phyloP scores from a whole-genome alignment of 2,797 vertebrate species.

The Sciurus carolinensis region DNA sequence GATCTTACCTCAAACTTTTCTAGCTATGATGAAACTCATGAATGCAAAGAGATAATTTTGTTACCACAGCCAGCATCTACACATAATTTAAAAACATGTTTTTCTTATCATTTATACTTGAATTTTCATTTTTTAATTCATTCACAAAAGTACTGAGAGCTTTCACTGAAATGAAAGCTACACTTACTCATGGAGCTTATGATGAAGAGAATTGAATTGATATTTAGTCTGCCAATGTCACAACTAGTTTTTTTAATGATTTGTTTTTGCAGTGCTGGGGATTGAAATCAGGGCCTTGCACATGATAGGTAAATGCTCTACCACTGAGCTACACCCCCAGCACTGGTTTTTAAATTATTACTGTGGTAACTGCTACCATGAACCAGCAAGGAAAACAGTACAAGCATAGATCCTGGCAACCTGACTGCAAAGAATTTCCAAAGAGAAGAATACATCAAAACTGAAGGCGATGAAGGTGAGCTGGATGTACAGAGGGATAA shows the following conservation, averaged over 20 bases:
- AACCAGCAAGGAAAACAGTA: background rate
- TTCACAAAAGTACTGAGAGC: background rate
- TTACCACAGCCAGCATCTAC: background rate
- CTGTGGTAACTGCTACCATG: background rate
- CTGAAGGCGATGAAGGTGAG: background rate
- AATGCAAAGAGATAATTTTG: background rate
- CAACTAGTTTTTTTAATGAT: background rate
- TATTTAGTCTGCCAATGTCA: background rate
- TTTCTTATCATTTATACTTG: constrained; percentile 53
- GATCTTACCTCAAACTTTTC: background rate
- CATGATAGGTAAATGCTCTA: too few relatives aligned
- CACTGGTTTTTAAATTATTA: background rate
- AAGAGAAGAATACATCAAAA: background rate
- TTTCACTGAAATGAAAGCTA: constrained; percentile 34
- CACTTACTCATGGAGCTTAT: background rate
- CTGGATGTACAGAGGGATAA: background rate
- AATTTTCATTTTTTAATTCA: constrained; percentile 45
- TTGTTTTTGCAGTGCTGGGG: too few relatives aligned
- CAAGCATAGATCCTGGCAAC: background rate
- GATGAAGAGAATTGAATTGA: background rate
- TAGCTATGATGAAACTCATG: background rate
- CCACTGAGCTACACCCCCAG: background rate
- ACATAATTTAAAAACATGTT: background rate
- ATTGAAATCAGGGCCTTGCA: too few relatives aligned
- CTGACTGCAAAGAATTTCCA: background rate